Evolutionary conservation across 2,888 invertebrate species (phyloP).

Genomic region (Sisyra nigra): DNA sequence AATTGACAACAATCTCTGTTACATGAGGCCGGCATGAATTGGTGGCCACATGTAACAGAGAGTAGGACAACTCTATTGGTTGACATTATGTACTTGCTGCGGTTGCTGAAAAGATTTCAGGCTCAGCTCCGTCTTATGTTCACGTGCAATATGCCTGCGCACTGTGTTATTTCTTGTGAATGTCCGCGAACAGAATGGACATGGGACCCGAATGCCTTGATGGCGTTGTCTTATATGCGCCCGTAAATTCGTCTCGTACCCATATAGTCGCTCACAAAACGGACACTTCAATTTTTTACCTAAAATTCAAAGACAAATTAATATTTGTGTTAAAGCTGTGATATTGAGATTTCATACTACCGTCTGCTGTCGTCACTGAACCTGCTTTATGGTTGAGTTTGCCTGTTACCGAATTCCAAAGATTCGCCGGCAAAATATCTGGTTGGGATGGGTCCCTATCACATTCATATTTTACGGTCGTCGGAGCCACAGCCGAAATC

Average conservation of each 20-base stretch:
- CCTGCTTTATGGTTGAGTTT: constrained; percentile 44
- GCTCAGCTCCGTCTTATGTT: constrained; percentile 63
- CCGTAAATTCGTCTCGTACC: constrained; percentile 82
- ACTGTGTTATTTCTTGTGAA: constrained; percentile 89
- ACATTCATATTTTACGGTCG: constrained; percentile 38
- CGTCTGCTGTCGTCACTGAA: constrained; percentile 71
- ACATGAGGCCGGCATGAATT: constrained; percentile 3
- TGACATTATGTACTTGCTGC: constrained; percentile 32
- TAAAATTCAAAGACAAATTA: constrained; percentile 27
- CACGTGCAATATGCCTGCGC: constrained; percentile 76
- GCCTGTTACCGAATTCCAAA: constrained; percentile 39
- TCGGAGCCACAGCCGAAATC: constrained; percentile 24
- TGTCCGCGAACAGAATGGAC: constrained; percentile 79
- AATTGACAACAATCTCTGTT: constrained; percentile 1
- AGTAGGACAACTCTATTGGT: constrained; percentile 9
- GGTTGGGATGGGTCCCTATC: constrained; percentile 34
- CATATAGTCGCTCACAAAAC: constrained; percentile 82
- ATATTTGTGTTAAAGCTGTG: neutral
- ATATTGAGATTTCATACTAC: constrained; percentile 28
- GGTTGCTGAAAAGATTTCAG: constrained; percentile 44
- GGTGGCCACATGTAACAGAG: constrained; percentile 10
- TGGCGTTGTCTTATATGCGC: constrained; percentile 85
- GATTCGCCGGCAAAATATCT: constrained; percentile 32
- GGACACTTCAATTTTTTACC: constrained; percentile 86
- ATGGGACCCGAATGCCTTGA: constrained; percentile 82